phyloP scores from a whole-genome alignment of 37 sponge, comb jelly and placozoan species.

The Cliona cf. orientalis region DNA sequence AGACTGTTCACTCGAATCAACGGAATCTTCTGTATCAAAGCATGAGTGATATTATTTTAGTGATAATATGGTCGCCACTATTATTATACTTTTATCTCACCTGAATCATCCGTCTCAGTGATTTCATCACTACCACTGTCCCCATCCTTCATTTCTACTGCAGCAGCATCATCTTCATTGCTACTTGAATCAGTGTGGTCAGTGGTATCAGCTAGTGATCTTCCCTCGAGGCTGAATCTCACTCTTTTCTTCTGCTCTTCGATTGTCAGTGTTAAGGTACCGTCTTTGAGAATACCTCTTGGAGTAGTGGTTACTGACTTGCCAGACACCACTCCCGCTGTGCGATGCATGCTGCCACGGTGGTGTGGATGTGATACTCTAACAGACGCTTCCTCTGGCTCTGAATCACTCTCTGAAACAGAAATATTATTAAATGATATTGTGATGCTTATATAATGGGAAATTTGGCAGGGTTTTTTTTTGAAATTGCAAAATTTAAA shows the following conservation, averaged over 20 bases:
- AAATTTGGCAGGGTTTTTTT: background rate
- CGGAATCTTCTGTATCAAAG: background rate
- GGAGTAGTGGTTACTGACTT: background rate
- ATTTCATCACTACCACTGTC: background rate
- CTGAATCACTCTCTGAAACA: background rate
- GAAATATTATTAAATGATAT: background rate
- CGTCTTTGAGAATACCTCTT: background rate
- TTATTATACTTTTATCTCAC: background rate
- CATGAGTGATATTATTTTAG: too few species aligned
- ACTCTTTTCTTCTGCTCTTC: background rate
- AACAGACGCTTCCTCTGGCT: background rate
- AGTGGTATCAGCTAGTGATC: background rate
- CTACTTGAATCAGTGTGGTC: background rate
- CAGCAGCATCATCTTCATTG: background rate
- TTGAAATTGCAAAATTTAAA: background rate
- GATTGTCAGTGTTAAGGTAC: background rate
- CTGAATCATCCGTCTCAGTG: background rate
- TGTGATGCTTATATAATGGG: background rate
- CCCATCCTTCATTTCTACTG: background rate
- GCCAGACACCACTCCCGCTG: background rate
- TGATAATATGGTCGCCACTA: too few species aligned
- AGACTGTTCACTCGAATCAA: background rate
- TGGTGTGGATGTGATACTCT: background rate
- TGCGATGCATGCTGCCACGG: background rate
- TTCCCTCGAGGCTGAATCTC: background rate